phyloP scores from a whole-genome alignment of 1,140 invertebrate genomes.

The Orussus abietinus region DNA sequence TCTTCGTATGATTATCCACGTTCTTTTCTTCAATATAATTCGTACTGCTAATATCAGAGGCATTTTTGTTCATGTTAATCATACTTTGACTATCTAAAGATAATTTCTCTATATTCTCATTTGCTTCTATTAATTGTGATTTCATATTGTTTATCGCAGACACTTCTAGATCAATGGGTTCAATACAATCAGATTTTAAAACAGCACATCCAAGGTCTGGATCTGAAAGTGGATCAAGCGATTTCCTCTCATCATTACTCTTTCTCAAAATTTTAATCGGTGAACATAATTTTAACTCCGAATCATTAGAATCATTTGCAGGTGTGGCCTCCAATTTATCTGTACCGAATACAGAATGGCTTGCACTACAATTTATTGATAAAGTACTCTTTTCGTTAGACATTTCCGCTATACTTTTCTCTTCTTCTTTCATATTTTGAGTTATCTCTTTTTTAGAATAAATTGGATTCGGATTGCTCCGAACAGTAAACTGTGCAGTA shows the following conservation, averaged over 20 bases:
- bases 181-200: neutral
- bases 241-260: too few relatives aligned
- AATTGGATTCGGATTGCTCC: constrained; percentile 7
- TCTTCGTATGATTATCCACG: constrained; percentile 10
- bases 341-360: too few relatives aligned
- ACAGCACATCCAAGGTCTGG: neutral
- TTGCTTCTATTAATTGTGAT: neutral
- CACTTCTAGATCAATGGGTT: neutral
- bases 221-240: too few relatives aligned
- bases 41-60: neutral
- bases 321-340: too few relatives aligned
- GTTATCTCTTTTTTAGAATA: constrained; percentile 7
- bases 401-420: constrained; percentile 27
- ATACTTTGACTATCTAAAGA: constrained; percentile 4
- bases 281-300: too few relatives aligned
- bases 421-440: constrained; percentile 23
- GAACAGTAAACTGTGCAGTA: constrained; percentile 34
- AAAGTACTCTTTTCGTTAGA: constrained; percentile 11
- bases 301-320: too few relatives aligned
- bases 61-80: constrained; percentile 8
- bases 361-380: too few relatives aligned
- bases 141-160: constrained; percentile 2
- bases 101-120: constrained; percentile 11
- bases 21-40: neutral
- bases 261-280: too few relatives aligned